Percentiles rank a stretch among this genome's conserved stretches.
These are phyloP conservation scores for Okapia johnstoni DNA, from an alignment of 2,113 vertebrate genomes.

Conservation along the genomic window DNA sequence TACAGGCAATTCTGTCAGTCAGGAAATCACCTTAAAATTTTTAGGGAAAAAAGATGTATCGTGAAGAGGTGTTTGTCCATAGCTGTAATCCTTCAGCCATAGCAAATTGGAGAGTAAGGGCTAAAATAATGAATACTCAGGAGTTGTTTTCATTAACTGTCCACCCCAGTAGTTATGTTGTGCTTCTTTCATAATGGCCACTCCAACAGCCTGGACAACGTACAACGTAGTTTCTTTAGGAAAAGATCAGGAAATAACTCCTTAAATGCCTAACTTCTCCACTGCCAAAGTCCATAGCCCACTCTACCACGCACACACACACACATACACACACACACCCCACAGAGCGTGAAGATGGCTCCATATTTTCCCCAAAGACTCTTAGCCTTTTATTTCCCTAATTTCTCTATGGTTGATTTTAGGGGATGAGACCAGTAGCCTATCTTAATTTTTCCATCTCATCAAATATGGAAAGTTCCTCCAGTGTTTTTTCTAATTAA, in stretches of 20 bases:
- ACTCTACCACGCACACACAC: rapidly evolving
- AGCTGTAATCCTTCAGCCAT: background rate
- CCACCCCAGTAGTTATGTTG: background rate
- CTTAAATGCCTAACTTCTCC: background rate
- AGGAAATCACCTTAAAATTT: background rate
- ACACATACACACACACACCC: rapidly evolving
- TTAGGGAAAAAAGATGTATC: background rate
- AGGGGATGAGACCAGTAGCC: background rate
- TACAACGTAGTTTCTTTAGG: background rate
- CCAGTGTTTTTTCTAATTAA: background rate
- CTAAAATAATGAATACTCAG: background rate
- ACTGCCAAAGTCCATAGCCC: background rate
- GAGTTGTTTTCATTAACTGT: background rate
- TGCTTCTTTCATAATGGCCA: background rate
- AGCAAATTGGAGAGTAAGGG: background rate
- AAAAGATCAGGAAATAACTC: background rate
- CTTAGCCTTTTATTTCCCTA: background rate
- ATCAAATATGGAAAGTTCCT: background rate
- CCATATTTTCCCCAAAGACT: background rate
- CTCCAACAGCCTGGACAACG: background rate
- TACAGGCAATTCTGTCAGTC: background rate
- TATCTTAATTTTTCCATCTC: background rate
- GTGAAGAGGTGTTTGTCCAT: background rate
- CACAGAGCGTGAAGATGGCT: background rate
- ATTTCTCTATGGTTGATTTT: background rate